Evolutionary conservation across 2,888 invertebrate genomes (phyloP), one percentile per base, ranked within the genome.

Genomic region (Neria commutata): DNA sequence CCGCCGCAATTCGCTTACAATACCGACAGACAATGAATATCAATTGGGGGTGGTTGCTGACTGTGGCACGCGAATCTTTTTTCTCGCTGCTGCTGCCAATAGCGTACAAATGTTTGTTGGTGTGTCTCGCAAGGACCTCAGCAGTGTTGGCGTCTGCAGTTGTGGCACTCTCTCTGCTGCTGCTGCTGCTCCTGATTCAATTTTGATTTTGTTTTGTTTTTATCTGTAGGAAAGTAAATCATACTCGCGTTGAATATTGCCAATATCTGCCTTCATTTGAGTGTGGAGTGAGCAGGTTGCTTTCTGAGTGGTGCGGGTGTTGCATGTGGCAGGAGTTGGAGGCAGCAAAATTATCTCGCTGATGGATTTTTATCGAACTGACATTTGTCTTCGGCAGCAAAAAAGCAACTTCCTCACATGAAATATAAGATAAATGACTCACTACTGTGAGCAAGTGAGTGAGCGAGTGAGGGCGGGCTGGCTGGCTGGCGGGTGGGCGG

Each of bases 361-460:
- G 72, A 72, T 69, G 72, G 65, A 71, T 69, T 66, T 66, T 70
- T 69, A 55, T 53, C 57, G 57, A 48, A 60, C 60, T 61, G 56
- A 75, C 75, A 73, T 70, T 75, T 74, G 73, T 73, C 69, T 64
- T 52, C 25, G 24, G n/a, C n/a, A 56, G 45, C 57, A 60, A 55
- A 58, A 58, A 64, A 53, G 37, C 46, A 48, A 25, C 10, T 58
- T 48, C 25, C 42, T 40, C 34, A 57, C 24, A 54, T 62, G 40
- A 72, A 72, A 66, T 74, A 72, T 61, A 72, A 69, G 74, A 75
- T 72, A 73, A 73, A 75, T 73, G 73, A 63, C 56, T 58, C 56
- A 45, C 46, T 19, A 48, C 29, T 29, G 29, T 11, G 6, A n/a
- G n/a, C n/a, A n/a, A n/a, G n/a, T n/a, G n/a, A n/a, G n/a, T n/a